These are phyloP conservation scores for Chaenogobius annularis DNA, from an alignment of 2,113 vertebrate genomes.

Conservation along the genomic window DNA sequence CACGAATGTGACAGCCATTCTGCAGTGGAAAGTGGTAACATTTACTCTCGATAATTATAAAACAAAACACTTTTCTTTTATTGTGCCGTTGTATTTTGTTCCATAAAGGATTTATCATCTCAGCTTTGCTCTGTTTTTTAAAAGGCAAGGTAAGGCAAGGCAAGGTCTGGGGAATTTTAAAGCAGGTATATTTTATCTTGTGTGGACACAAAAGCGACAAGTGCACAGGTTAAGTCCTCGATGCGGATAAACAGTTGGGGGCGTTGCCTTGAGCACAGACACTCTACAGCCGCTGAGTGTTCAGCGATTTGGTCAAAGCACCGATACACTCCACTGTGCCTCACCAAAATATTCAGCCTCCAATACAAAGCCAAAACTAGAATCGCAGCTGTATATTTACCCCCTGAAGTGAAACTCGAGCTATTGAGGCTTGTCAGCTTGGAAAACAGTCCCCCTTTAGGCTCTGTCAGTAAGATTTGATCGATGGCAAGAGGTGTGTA, in stretches of 20 bases:
- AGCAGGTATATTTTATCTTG: not conserved
- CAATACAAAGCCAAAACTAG: constrained; percentile 3
- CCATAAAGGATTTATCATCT: no score
- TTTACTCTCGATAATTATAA: no score
- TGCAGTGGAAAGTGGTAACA: not conserved
- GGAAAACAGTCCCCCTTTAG: constrained; percentile 28
- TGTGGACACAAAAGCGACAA: constrained; percentile 26
- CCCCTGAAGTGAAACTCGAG: constrained; percentile 41
- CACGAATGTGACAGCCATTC: not conserved
- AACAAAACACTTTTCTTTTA: no score
- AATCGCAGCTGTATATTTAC: constrained; percentile 31
- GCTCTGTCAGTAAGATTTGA: constrained; percentile 35
- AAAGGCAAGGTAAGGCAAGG: not conserved
- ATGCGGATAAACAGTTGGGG: constrained; percentile 34
- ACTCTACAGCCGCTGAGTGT: constrained; percentile 30
- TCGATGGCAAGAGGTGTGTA: constrained; percentile 28
- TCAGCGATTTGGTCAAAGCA: constrained; percentile 33
- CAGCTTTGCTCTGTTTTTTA: not conserved
- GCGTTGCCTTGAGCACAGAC: constrained; percentile 28
- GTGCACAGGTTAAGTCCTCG: constrained; percentile 28
- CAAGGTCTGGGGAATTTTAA: not conserved
- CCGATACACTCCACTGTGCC: constrained; percentile 27
- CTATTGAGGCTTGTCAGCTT: constrained; percentile 37
- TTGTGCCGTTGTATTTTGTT: no score
- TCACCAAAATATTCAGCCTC: constrained; percentile 10